These are phyloP conservation scores for Bimastos eiseni DNA, from an alignment of 2,888 invertebrate genomes.

Conservation along the genomic window DNA sequence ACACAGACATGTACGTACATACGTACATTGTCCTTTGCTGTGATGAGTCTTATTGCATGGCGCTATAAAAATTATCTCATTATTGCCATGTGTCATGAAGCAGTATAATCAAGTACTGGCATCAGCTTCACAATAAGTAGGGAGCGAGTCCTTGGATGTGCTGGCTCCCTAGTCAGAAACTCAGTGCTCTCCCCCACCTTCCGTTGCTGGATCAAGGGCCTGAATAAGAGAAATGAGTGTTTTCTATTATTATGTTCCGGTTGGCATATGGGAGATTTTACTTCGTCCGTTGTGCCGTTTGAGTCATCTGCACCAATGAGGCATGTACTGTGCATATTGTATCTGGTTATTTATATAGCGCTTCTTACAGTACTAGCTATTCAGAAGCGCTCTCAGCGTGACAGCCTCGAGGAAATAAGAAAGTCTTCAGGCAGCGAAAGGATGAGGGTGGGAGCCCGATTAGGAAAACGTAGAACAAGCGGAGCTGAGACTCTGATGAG, in stretches of 20 bases:
- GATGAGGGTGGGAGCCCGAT: too few relatives aligned
- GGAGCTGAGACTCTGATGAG: too few relatives aligned
- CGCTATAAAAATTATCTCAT: background rate
- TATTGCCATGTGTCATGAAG: background rate
- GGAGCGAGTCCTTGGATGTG: background rate
- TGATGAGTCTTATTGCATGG: too few relatives aligned
- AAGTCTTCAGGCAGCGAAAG: too few relatives aligned
- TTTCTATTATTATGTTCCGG: background rate
- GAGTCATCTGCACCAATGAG: background rate
- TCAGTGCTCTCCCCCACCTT: background rate
- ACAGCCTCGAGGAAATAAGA: too few relatives aligned
- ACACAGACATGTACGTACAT: background rate
- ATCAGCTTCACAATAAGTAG: background rate
- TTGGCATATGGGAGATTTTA: background rate
- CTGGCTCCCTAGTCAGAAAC: background rate
- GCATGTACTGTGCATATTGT: too few relatives aligned
- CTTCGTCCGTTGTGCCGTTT: background rate
- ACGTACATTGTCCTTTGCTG: background rate
- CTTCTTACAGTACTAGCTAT: too few relatives aligned
- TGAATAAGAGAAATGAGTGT: background rate
- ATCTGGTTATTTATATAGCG: too few relatives aligned
- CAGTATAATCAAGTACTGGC: background rate
- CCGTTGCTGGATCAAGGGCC: background rate
- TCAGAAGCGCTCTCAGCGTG: too few relatives aligned
- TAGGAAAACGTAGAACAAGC: too few relatives aligned